These are phyloP conservation scores for Athene cunicularia DNA, from an alignment of 2,113 vertebrate species.

Conservation along the genomic window DNA sequence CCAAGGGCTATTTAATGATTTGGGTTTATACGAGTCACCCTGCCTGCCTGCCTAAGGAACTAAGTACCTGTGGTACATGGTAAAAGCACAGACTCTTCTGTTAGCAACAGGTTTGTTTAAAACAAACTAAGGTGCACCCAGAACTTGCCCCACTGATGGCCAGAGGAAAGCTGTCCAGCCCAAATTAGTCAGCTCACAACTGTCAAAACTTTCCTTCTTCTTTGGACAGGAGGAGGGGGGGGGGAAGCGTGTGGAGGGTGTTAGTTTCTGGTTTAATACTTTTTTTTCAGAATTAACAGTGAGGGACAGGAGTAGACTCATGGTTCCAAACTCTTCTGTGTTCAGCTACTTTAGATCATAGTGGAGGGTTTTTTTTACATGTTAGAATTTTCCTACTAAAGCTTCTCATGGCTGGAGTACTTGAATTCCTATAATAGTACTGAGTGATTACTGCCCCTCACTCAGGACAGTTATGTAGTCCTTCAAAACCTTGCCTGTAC, in stretches of 20 bases:
- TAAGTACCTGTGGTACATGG: not conserved
- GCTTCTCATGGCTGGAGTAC: not conserved
- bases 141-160: not conserved
- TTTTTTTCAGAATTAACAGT: not conserved
- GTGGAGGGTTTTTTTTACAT: not conserved
- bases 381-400: not conserved
- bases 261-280: not conserved
- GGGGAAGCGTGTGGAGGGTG: not conserved
- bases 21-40: conserved; percentile 12
- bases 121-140: not conserved
- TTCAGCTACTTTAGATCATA: not conserved
- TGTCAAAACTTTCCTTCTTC: not conserved
- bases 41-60: not conserved
- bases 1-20: conserved; percentile 43
- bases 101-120: not conserved
- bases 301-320: not conserved
- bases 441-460: not conserved
- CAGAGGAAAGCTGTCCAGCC: not conserved
- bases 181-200: not conserved
- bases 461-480: not conserved
- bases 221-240: not conserved
- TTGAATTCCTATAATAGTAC: not conserved
- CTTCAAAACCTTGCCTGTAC: not conserved
- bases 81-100: not conserved
- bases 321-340: not conserved